Percentiles rank a stretch among this genome's conserved stretches.
Conservation (phyloP, 92 coral and sea anemone genomes). For the Actinernus sp. region DNA sequence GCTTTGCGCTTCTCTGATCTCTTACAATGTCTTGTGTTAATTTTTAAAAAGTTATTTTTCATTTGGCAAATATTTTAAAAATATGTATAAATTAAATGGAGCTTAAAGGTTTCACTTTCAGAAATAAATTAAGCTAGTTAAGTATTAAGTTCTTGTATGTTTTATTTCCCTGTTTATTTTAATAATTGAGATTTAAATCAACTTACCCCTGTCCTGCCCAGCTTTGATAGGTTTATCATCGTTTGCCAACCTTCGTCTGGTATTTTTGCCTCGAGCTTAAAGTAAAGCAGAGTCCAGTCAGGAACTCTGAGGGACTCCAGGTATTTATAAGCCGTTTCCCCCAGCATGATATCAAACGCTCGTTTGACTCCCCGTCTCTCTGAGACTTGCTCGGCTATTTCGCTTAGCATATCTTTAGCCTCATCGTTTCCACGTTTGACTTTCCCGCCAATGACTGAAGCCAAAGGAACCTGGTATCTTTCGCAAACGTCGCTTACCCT, state of each 20-base stretch:
- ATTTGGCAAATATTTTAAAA: too few species aligned
- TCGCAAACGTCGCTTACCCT: neutral
- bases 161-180: too few species aligned
- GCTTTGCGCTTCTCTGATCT: too few species aligned
- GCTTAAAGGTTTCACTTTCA: too few species aligned
- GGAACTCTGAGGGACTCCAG: conserved; percentile 25
- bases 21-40: too few species aligned
- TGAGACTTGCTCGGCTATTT: conserved; percentile 12
- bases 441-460: conserved; percentile 3
- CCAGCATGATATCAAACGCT: conserved; percentile 13
- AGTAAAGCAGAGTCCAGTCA: conserved; percentile 35
- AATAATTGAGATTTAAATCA: neutral
- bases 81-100: too few species aligned
- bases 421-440: neutral
- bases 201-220: conserved; percentile 27
- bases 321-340: conserved; percentile 4
- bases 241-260: conserved; percentile 53
- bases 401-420: conserved; percentile 7
- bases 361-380: neutral
- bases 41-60: too few species aligned
- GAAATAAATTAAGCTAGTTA: too few species aligned
- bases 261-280: conserved; percentile 7
- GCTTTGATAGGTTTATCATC: conserved; percentile 4
- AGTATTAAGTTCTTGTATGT: too few species aligned
- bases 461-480: neutral